These are phyloP conservation scores for Microdon myrmicae DNA, from an alignment of 2,888 invertebrate genomes.

Conservation along the genomic window DNA sequence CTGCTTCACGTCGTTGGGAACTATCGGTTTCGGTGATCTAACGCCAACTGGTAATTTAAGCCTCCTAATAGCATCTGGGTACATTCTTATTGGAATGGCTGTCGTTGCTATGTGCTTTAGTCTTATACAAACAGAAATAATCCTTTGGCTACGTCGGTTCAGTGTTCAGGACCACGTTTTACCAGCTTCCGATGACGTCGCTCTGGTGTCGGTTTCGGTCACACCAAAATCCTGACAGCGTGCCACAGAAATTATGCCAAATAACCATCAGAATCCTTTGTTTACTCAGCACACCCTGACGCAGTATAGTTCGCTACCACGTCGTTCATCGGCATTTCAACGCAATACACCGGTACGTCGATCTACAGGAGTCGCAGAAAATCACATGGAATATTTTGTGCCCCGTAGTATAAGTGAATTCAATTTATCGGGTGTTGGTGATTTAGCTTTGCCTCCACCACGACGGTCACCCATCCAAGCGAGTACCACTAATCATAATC, in stretches of 20 bases:
- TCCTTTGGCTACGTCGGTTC: conserved; percentile 66
- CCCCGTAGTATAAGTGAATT: conserved; percentile 87
- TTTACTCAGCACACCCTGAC: conserved; percentile 67
- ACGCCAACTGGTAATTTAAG: conserved; percentile 77
- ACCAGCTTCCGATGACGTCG: conserved; percentile 68
- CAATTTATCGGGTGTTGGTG: conserved; percentile 76
- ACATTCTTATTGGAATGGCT: conserved; percentile 86
- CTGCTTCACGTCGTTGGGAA: conserved; percentile 82
- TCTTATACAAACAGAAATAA: conserved; percentile 82
- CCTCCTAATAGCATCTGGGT: conserved; percentile 81
- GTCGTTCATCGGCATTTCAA: conserved; percentile 70
- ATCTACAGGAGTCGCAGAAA: conserved; percentile 72
- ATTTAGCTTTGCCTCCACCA: conserved; percentile 69
- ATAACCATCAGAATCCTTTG: conserved; percentile 63
- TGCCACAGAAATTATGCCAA: conserved; percentile 64
- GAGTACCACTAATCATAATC: conserved; percentile 61
- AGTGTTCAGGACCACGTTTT: conserved; percentile 64
- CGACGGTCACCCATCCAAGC: conserved; percentile 64
- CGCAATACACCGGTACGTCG: conserved; percentile 75
- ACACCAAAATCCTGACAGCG: conserved; percentile 72
- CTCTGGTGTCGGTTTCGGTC: conserved; percentile 69
- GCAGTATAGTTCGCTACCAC: conserved; percentile 72
- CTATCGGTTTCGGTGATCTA: conserved; percentile 85
- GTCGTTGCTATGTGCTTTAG: conserved; percentile 89
- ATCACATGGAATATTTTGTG: conserved; percentile 83